These are phyloP conservation scores for Casuarius casuarius DNA, from an alignment of 2,113 vertebrate species.

Conservation along the genomic window DNA sequence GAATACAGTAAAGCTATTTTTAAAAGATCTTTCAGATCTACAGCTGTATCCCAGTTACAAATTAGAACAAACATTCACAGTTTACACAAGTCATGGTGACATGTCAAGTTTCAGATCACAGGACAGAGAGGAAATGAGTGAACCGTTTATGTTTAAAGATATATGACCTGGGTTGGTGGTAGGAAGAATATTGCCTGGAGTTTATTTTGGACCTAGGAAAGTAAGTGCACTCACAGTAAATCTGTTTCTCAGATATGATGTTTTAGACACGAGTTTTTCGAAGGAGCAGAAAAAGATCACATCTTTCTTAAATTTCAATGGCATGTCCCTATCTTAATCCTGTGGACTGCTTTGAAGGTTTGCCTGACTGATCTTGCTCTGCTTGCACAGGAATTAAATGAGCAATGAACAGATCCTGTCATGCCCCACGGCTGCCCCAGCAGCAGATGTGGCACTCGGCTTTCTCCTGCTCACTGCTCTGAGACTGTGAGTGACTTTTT, in stretches of 20 bases:
- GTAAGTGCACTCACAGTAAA: neutral
- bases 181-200: neutral
- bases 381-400: neutral
- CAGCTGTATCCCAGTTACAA: conserved; percentile 16
- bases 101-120: neutral
- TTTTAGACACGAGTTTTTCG: neutral
- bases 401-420: neutral
- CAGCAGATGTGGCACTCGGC: neutral
- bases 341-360: neutral
- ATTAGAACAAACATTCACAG: neutral
- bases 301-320: neutral
- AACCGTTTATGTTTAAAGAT: neutral
- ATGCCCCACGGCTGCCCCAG: neutral
- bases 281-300: neutral
- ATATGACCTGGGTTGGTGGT: neutral
- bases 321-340: neutral
- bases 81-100: neutral
- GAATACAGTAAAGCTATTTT: conserved; percentile 10
- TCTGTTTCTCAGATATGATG: neutral
- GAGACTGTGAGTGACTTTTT: neutral
- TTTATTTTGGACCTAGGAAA: neutral
- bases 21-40: neutral
- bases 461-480: neutral
- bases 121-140: neutral
- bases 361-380: neutral